These are phyloP conservation scores for Chloroclysta siterata DNA, from an alignment of 2,888 invertebrate species.

Conservation along the genomic window DNA sequence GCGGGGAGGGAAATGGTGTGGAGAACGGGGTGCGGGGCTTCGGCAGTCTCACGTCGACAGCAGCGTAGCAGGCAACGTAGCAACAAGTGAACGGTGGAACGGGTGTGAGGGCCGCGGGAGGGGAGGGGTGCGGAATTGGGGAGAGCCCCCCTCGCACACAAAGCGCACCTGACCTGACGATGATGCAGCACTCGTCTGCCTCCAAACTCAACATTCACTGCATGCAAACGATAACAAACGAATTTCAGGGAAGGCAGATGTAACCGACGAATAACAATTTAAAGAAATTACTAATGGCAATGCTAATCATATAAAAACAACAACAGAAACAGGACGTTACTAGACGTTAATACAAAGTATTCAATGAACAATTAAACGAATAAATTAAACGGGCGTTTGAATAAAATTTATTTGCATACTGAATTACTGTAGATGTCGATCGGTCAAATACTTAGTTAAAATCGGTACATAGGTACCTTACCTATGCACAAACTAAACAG, in stretches of 20 bases:
- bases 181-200: slow-evolving; percentile 57
- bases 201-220: slow-evolving; percentile 49
- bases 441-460: no score
- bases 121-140: slow-evolving; percentile 54
- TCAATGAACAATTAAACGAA: no score
- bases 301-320: background rate
- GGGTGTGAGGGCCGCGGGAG: slow-evolving; percentile 60
- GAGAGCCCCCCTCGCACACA: slow-evolving; percentile 61
- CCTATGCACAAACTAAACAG: no score
- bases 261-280: slow-evolving; percentile 54
- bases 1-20: slow-evolving; percentile 72
- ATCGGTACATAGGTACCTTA: no score
- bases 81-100: slow-evolving; percentile 81
- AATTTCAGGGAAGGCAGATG: slow-evolving; percentile 72
- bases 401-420: no score
- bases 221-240: slow-evolving; percentile 42
- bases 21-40: slow-evolving; percentile 64
- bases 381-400: no score
- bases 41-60: slow-evolving; percentile 65
- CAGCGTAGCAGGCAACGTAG: slow-evolving; percentile 71
- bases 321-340: no score
- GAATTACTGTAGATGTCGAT: no score
- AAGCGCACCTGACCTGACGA: slow-evolving; percentile 72
- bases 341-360: no score
- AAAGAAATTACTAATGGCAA: slow-evolving; percentile 18